Conservation (phyloP, 2,113 vertebrate species). For the Nannospalax galili region DNA sequence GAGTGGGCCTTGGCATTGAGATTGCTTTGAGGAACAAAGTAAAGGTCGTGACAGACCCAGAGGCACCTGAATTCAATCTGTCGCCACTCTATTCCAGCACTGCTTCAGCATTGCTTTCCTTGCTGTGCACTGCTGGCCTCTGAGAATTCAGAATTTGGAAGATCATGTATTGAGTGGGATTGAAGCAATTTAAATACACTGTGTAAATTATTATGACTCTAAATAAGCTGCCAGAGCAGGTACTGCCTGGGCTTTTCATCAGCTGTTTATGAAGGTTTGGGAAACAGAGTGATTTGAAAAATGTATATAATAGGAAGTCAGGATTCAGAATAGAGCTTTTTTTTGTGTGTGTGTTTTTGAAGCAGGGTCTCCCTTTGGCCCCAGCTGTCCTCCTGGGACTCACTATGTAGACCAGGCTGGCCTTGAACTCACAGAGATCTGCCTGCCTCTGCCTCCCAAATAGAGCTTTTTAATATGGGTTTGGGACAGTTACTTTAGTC, state of each 20-base stretch:
- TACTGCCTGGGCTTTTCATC: neutral
- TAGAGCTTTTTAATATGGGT: too few relatives aligned
- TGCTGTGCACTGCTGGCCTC: neutral
- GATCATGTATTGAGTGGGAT: neutral
- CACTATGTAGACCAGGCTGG: too few relatives aligned
- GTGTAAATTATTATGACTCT: neutral
- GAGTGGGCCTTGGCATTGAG: neutral
- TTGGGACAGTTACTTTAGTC: too few relatives aligned
- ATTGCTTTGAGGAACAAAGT: neutral
- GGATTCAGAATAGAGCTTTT: neutral
- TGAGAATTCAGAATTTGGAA: constrained; percentile 4
- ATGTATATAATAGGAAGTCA: fast-evolving
- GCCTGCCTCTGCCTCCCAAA: too few relatives aligned
- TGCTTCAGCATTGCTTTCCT: neutral
- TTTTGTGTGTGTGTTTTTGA: too few relatives aligned
- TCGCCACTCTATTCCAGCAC: neutral
- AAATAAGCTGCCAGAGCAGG: neutral
- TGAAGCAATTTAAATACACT: neutral
- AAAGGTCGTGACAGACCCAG: neutral
- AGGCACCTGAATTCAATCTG: neutral
- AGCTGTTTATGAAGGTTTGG: neutral
- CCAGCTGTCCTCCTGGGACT: too few relatives aligned
- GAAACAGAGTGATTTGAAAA: neutral
- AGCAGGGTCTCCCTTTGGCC: neutral
- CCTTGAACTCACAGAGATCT: too few relatives aligned